Evolutionary conservation across 2,888 invertebrate genomes (phyloP).

Genomic region (Rutpela maculata): DNA sequence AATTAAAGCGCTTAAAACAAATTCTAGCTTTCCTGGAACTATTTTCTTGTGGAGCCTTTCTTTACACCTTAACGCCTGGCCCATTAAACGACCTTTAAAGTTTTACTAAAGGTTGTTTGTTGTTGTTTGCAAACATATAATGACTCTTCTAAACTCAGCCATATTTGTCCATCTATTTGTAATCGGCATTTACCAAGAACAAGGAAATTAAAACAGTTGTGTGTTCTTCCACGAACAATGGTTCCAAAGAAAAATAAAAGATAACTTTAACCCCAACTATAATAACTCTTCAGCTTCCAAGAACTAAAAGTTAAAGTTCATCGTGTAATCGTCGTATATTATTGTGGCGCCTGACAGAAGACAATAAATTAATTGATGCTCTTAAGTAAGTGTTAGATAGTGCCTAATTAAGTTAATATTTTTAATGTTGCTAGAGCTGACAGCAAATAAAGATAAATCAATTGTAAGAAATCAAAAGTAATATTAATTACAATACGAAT

Average conservation of each 20-base stretch:
- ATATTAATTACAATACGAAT: too few species aligned
- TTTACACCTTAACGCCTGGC: too few species aligned
- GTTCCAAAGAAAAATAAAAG: background rate
- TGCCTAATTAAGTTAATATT: background rate
- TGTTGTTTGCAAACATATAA: too few species aligned
- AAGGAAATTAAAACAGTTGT: background rate
- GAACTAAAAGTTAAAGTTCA: slow-evolving; percentile 11
- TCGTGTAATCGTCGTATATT: background rate
- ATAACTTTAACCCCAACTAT: slow-evolving; percentile 12
- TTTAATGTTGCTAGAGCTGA: background rate
- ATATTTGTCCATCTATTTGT: too few species aligned
- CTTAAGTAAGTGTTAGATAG: background rate
- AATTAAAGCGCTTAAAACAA: too few species aligned
- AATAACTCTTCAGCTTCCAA: background rate
- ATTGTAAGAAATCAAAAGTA: too few species aligned
- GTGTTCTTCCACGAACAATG: background rate
- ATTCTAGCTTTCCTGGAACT: too few species aligned
- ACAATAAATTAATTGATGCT: slow-evolving; percentile 15
- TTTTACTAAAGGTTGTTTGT: too few species aligned
- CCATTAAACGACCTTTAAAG: too few species aligned
- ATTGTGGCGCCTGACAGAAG: background rate
- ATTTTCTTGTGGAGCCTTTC: too few species aligned
- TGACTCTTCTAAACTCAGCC: too few species aligned
- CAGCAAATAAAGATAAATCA: background rate
- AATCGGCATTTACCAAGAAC: too few species aligned